phyloP scores from a whole-genome alignment of 2,113 vertebrate genomes.

The Ceratotherium simum region DNA sequence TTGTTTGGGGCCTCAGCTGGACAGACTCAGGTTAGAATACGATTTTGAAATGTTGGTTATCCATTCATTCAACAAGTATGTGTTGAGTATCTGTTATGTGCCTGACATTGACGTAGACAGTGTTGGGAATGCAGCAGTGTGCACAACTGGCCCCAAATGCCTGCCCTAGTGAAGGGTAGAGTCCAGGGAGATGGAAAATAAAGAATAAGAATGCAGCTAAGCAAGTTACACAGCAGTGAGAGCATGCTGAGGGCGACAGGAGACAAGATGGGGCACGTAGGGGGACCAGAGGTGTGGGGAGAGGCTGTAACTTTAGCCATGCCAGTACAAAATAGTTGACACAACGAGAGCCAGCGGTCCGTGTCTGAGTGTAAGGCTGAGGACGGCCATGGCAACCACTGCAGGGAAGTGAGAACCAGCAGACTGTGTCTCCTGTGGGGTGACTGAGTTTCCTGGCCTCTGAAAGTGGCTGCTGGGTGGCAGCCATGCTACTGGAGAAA shows the following conservation, averaged over 20 bases:
- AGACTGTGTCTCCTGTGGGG: neutral
- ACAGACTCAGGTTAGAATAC: neutral
- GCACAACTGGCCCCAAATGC: neutral
- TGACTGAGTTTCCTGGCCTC: neutral
- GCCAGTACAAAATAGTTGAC: too few relatives aligned
- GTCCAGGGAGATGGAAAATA: neutral
- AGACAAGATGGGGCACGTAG: neutral
- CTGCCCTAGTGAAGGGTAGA: neutral
- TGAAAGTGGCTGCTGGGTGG: neutral
- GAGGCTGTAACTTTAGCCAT: fast-evolving
- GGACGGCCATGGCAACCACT: neutral
- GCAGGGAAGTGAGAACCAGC: neutral
- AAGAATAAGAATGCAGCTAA: fast-evolving
- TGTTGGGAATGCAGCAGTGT: neutral
- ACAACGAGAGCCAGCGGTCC: fast-evolving
- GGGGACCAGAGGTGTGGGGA: too few relatives aligned
- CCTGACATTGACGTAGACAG: too few relatives aligned
- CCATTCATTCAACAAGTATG: fast-evolving
- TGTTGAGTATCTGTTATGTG: neutral
- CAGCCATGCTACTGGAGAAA: neutral
- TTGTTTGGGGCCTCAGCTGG: neutral
- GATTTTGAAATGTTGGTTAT: neutral
- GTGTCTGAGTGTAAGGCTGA: neutral
- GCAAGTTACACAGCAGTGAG: fast-evolving
- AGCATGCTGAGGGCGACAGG: fast-evolving